Percentiles rank a stretch among this genome's conserved stretches.
These are phyloP conservation scores for Oxyruncus cristatus DNA, from an alignment of 2,113 vertebrate genomes.

Conservation along the genomic window DNA sequence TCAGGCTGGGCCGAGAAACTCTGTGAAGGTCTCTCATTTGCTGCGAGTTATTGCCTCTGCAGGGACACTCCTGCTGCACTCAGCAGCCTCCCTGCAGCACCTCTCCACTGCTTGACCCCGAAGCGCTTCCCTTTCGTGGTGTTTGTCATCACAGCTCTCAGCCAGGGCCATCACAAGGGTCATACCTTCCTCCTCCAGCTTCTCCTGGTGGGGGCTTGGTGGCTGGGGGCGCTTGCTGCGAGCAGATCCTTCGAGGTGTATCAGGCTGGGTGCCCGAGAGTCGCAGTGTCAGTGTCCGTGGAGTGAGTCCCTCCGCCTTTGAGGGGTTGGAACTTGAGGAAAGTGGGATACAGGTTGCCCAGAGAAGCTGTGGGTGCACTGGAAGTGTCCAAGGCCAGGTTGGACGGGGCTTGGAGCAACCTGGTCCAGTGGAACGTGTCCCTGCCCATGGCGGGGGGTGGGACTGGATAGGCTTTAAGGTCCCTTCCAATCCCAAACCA, in stretches of 20 bases:
- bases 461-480: not conserved
- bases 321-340: not conserved
- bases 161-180: not conserved
- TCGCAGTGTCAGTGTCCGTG: fast-evolving
- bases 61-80: not conserved
- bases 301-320: not conserved
- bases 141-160: not conserved
- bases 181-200: not conserved
- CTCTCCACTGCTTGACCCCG: not conserved
- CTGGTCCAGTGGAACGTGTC: not conserved
- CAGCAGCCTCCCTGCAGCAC: not conserved
- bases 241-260: not conserved
- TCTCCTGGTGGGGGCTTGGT: not conserved
- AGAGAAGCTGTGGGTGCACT: not conserved
- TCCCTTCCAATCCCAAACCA: not conserved
- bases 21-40: not conserved
- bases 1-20: not conserved
- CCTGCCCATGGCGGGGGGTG: not conserved
- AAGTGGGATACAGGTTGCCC: not conserved
- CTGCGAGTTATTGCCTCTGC: not conserved
- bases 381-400: not conserved
- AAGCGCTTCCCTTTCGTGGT: not conserved
- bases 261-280: not conserved
- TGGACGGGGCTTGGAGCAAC: not conserved
- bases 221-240: not conserved